phyloP scores from a whole-genome alignment of 2,113 vertebrate species.

The Rynchops niger region DNA sequence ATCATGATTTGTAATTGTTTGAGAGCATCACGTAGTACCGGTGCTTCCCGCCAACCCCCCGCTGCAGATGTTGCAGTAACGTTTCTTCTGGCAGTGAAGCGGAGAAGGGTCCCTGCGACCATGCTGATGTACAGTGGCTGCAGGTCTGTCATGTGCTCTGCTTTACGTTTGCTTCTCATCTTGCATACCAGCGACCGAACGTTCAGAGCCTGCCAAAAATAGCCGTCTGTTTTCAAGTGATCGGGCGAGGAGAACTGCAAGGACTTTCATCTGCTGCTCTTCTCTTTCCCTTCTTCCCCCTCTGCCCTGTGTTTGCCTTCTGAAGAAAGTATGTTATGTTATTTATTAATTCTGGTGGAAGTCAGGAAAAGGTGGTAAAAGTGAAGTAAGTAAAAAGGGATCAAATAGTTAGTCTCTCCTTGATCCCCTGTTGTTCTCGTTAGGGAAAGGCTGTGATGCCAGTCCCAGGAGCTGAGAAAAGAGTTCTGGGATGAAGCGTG shows the following conservation, averaged over 20 bases:
- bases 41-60: neutral
- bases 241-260: neutral
- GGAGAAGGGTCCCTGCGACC: neutral
- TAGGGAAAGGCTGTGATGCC: neutral
- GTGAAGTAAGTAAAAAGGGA: neutral
- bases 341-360: neutral
- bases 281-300: neutral
- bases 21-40: neutral
- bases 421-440: too few species aligned
- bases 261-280: neutral
- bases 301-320: neutral
- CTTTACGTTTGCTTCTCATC: conserved; percentile 1
- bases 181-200: neutral
- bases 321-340: neutral
- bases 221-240: conserved; percentile 6
- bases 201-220: conserved; percentile 35
- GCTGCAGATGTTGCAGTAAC: neutral
- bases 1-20: rapidly evolving
- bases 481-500: neutral
- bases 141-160: conserved; percentile 20
- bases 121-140: neutral
- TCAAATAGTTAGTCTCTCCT: neutral
- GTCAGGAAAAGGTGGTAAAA: neutral
- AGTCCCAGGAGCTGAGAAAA: neutral
- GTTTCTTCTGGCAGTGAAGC: neutral